Evolutionary conservation across 2,888 invertebrate genomes (phyloP).

Genomic region (Monochamus alternatus): DNA sequence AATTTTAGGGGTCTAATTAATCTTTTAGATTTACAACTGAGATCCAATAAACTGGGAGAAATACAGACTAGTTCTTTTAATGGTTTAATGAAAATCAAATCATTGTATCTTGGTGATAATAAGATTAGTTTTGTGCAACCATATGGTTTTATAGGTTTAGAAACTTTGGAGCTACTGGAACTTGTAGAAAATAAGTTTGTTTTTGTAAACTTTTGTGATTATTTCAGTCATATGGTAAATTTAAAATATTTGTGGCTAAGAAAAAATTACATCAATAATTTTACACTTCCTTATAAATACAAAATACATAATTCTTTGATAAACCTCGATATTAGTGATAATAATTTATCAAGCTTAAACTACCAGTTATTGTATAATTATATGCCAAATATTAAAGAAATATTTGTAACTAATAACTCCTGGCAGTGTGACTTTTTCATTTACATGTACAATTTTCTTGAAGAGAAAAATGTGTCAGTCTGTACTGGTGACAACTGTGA

Average conservation of each 20-base stretch:
- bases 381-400: slow-evolving; percentile 64
- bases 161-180: slow-evolving; percentile 65
- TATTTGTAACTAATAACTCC: slow-evolving; percentile 64
- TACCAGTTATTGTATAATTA: slow-evolving; percentile 63
- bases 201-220: slow-evolving; percentile 58
- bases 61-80: slow-evolving; percentile 69
- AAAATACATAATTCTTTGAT: slow-evolving; percentile 60
- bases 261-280: slow-evolving; percentile 61
- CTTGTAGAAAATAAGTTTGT: slow-evolving; percentile 64
- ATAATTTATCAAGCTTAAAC: slow-evolving; percentile 63
- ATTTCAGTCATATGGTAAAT: slow-evolving; percentile 63
- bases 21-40: slow-evolving; percentile 67
- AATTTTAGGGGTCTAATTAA: slow-evolving; percentile 67
- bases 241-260: slow-evolving; percentile 65
- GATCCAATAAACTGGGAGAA: slow-evolving; percentile 65
- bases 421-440: slow-evolving; percentile 67
- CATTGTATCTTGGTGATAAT: slow-evolving; percentile 68
- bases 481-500: slow-evolving; percentile 63
- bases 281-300: slow-evolving; percentile 59
- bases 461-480: slow-evolving; percentile 60
- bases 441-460: slow-evolving; percentile 64
- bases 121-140: slow-evolving; percentile 65
- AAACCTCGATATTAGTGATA: slow-evolving; percentile 63
- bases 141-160: slow-evolving; percentile 67
- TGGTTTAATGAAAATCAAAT: slow-evolving; percentile 65